Conservation (phyloP, 2,888 invertebrate genomes). For the Tuberolachnus salignus region DNA sequence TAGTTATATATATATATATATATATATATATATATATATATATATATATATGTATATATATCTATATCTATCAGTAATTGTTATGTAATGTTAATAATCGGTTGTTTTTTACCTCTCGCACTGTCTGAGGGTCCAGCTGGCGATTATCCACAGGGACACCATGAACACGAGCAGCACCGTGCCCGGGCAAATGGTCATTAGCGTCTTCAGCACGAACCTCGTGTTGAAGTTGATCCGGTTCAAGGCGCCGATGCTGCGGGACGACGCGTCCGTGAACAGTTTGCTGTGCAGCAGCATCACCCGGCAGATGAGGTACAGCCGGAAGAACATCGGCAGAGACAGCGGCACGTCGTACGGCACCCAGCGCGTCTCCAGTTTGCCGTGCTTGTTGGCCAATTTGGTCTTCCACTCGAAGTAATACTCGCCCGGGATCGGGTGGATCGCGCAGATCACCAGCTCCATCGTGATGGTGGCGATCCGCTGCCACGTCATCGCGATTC, state of each 20-base stretch:
- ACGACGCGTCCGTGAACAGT: conserved; percentile 99
- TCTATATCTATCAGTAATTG: too few relatives aligned
- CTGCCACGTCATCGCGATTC: conserved; percentile 99
- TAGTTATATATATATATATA: too few relatives aligned
- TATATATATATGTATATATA: too few relatives aligned
- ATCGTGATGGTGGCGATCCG: conserved; percentile 89
- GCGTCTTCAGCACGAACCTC: conserved; percentile 91
- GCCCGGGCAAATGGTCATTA: conserved; percentile 99
- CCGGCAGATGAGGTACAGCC: conserved; percentile 98
- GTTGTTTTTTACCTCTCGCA: conserved; percentile 86
- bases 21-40: too few relatives aligned
- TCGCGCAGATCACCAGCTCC: conserved; percentile 93
- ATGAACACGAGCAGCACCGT: conserved; percentile 98
- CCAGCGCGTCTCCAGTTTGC: conserved; percentile 68
- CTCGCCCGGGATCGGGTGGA: conserved; percentile 97
- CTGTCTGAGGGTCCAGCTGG: conserved; percentile 97
- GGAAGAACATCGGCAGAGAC: conserved; percentile 98
- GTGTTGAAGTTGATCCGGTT: conserved; percentile 99
- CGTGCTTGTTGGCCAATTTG: conserved; percentile 86
- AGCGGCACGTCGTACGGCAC: conserved; percentile 96
- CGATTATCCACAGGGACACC: conserved; percentile 99
- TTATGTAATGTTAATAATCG: not conserved
- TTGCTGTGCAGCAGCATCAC: conserved; percentile 99
- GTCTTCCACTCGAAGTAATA: conserved; percentile 96
- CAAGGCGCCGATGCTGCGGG: conserved; percentile 82